Evolutionary conservation across 2,797 vertebrate genomes (phyloP).

Genomic region (Argyrosomus regius): DNA sequence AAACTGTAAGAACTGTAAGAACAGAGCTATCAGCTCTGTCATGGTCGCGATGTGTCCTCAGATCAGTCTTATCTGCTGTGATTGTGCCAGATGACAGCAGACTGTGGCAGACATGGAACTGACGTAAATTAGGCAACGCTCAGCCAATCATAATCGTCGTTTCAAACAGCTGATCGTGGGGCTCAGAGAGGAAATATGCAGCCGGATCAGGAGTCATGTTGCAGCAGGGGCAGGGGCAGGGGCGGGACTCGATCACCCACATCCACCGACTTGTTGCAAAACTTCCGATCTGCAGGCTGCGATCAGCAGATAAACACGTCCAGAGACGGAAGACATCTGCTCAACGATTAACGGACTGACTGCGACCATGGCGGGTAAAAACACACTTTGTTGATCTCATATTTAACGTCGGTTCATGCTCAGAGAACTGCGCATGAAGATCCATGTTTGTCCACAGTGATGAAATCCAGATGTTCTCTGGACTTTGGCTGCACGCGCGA

Average conservation of each 20-base stretch:
- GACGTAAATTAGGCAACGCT: not conserved
- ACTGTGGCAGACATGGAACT: too few relatives aligned
- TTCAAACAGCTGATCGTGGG: not conserved
- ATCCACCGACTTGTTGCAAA: conserved; percentile 35
- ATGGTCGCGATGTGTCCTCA: too few relatives aligned
- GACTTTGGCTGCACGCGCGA: conserved; percentile 8
- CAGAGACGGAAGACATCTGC: not conserved
- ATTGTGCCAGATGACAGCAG: too few relatives aligned
- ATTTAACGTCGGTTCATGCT: too few relatives aligned
- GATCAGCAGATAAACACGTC: not conserved
- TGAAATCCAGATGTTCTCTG: conserved; percentile 59
- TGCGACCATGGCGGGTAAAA: conserved; percentile 62
- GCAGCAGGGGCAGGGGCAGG: conserved; percentile 30
- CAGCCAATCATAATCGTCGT: not conserved
- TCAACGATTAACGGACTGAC: not conserved
- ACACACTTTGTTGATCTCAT: accelerated
- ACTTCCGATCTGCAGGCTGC: conserved; percentile 6
- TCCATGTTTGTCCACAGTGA: conserved; percentile 4
- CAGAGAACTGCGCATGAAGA: not conserved
- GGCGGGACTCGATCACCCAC: conserved; percentile 26
- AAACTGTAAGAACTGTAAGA: not conserved
- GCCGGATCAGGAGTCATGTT: conserved; percentile 21
- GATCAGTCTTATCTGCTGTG: not conserved
- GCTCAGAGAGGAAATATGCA: not conserved
- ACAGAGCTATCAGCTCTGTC: too few relatives aligned